Conservation (phyloP, 2,888 invertebrate genomes). For the Megamerina dolium region DNA sequence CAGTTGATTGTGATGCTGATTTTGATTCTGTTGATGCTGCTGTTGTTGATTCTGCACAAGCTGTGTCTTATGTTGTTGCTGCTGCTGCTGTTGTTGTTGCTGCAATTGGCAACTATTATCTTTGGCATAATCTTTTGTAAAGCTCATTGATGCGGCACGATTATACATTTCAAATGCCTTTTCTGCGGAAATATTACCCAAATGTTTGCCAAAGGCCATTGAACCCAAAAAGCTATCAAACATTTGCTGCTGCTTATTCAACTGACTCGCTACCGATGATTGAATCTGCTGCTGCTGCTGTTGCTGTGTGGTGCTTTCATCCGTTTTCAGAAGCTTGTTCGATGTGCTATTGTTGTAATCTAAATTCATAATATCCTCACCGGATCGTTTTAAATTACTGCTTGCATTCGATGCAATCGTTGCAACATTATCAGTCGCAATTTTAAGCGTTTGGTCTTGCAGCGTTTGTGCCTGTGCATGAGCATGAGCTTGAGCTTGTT, state of each 20-base stretch:
- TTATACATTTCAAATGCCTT: constrained; percentile 50
- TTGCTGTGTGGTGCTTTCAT: constrained; percentile 18
- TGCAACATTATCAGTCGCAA: too few relatives aligned
- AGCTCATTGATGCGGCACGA: constrained; percentile 46
- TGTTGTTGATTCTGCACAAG: constrained; percentile 20
- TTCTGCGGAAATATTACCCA: constrained; percentile 42
- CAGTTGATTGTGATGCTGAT: constrained; percentile 20
- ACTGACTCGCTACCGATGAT: constrained; percentile 26
- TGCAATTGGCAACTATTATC: constrained; percentile 33
- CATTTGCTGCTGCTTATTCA: constrained; percentile 43
- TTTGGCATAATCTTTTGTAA: constrained; percentile 43
- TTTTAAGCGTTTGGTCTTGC: too few relatives aligned
- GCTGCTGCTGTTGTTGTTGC: constrained; percentile 25
- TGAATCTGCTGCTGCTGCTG: constrained; percentile 13
- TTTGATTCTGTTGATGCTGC: constrained; percentile 25
- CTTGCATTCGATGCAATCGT: constrained; percentile 14
- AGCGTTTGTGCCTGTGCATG: too few relatives aligned
- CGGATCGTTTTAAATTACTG: constrained; percentile 34
- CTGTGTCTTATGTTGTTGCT: constrained; percentile 18
- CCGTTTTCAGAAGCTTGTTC: constrained; percentile 35
- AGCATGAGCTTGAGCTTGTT: constrained; percentile 30
- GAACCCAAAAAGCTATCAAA: constrained; percentile 47
- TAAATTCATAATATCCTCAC: constrained; percentile 31
- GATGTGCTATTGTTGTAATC: constrained; percentile 28
- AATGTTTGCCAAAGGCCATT: constrained; percentile 41